Conservation (phyloP, 1,140 invertebrate species). For the Glossosoma conforme region DNA sequence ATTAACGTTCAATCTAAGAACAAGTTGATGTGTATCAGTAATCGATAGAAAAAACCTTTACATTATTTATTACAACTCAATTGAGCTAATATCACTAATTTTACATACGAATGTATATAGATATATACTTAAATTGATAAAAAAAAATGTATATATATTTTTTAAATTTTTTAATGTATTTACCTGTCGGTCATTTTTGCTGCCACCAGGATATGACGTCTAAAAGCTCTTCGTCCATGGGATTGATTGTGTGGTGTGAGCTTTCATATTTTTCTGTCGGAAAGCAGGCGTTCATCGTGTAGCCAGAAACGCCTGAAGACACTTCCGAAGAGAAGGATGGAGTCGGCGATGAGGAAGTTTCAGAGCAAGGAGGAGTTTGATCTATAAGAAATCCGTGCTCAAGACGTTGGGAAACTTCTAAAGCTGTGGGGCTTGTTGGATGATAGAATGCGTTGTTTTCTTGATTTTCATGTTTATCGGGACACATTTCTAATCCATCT, state of each 20-base stretch:
- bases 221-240: slow-evolving; percentile 70
- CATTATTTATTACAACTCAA: too few relatives aligned
- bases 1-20: too few relatives aligned
- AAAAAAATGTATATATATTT: too few relatives aligned
- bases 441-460: slow-evolving; percentile 33
- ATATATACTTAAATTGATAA: too few relatives aligned
- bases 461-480: slow-evolving; percentile 25
- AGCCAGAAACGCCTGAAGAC: slow-evolving; percentile 42
- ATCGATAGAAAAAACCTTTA: too few relatives aligned
- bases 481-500: slow-evolving; percentile 31
- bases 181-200: slow-evolving; percentile 49
- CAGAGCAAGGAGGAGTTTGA: slow-evolving; percentile 57
- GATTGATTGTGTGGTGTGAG: slow-evolving; percentile 49
- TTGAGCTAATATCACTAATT: too few relatives aligned
- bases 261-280: slow-evolving; percentile 49
- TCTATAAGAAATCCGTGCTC: slow-evolving; percentile 37
- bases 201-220: slow-evolving; percentile 85
- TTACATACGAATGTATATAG: too few relatives aligned
- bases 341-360: slow-evolving; percentile 64
- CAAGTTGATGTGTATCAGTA: too few relatives aligned
- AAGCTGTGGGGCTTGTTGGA: slow-evolving; percentile 35
- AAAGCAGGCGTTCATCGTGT: slow-evolving; percentile 39
- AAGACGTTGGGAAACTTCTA: slow-evolving; percentile 33
- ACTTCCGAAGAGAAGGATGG: slow-evolving; percentile 69
- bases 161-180: slow-evolving; percentile 34